Evolutionary conservation across 2,113 vertebrate species (phyloP), one percentile per base, ranked within the genome.

Genomic region (Caranx ignobilis): DNA sequence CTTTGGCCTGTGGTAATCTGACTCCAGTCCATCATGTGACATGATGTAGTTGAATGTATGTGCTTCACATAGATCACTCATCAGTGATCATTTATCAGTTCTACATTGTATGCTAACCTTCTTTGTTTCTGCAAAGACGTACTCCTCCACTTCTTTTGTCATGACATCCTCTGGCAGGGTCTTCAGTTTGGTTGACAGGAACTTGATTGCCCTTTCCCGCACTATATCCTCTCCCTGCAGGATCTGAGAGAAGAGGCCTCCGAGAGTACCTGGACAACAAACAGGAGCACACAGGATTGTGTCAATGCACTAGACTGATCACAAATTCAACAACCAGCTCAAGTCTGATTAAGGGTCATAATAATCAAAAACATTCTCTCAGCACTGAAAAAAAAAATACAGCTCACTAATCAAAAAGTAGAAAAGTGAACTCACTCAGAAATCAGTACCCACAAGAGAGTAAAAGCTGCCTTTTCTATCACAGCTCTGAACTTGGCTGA

Each of bases 151-250:
- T 61, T 99, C 98, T 84, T 99, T 99, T 59, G 97, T 97, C 96
- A 98, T 94, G 48, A 97, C 95, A 13, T 99, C 98, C 76, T 99
- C 98, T 5, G 97, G 93, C 72, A 98, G 91, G 0, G 95, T 96
- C 93, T 96, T 99, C 76, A 99, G 94, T 88, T 99, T 99, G 69
- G 94, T 92, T 11, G 97, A 97, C 26, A 99, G 96, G 81, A 99
- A 99, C 90, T 98, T 99, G 83, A 99, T 99, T 77, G 98, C 98
- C 81, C 97, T 77, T 74, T 99, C 98, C 83, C 98, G 94, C 45
- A 99, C 98, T 11, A 99, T 96, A 87, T 99, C 98, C 77, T 99
- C 98, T 50, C 98, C 98, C 84, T 99, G 98, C 86, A 99, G 96
- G 91, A 99, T 98, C 63, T 99, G 98, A 79, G 97, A 98, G 90